Base-by-base conservation (phyloP, 1,140 invertebrate genomes). In the Euwallacea similis region DNA sequence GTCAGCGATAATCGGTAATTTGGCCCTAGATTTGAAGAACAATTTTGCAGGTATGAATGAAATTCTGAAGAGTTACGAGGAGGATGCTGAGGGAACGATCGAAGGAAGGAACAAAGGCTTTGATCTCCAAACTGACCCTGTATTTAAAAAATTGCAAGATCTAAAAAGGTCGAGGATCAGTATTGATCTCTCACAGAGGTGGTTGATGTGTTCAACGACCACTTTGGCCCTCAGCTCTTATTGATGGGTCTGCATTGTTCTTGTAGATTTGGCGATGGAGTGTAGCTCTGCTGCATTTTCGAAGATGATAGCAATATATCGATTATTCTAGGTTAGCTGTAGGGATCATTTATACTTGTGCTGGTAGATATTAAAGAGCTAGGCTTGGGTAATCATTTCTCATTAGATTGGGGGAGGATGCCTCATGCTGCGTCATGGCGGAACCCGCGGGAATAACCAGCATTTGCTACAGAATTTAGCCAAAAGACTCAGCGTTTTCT, bases 181-280 rank as follows among this genome's bases (percentile, higher is more conserved):
- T 67, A 67, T 42, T 21, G 46, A 8, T 15, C 63, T 0, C 54
- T 61, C 55, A 59, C 53, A 3, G 33, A 46, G 11, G 47, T 67
- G 11, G 65, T 72, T 0, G 71, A 63, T n/a, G 16, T 3, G 9
- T 72, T 72, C 42, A 72, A 72, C 21, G 56, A 64, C 9, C 63
- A 67, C 11, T 67, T 67, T 66, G 71, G 71, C 7, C 61, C 65
- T 55, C 65, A 63, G 47, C 13, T 67, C 9, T 72, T 67, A 59
- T 50, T 72, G 7, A 72, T 72, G 71, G 71, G 71, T 42, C 42
- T 72, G 41, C 71, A 72, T 43, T 72, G 71, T 42, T 72, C 71
- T 0, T 44, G 65, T 33, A 67, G 58, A 68, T 72, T 16, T 65
- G 67, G 16, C 71, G 67, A 55, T 72, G 64, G 64, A 68, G 65